Percentiles rank a stretch among this genome's conserved stretches.
Conservation (phyloP, 1,140 invertebrate genomes). For the Oreohelix idahoensis region DNA sequence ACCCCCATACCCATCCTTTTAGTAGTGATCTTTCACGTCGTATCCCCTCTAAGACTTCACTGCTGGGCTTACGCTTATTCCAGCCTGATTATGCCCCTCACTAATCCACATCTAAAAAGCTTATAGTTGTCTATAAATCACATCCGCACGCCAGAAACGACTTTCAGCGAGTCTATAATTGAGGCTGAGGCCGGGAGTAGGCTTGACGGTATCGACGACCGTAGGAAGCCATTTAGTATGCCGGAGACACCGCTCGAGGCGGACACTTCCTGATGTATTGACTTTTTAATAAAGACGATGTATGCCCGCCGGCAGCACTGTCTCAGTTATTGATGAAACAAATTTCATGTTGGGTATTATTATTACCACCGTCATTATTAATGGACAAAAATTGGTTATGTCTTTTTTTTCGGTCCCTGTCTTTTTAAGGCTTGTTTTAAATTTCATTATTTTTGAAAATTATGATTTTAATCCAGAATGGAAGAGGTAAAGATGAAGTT, state of each 20-base stretch:
- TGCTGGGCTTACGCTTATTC: not conserved
- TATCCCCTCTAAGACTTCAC: not conserved
- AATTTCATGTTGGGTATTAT: not conserved
- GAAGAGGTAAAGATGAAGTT: too few species aligned
- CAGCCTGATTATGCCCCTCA: not conserved
- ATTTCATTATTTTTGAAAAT: too few species aligned
- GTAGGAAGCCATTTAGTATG: constrained; percentile 1
- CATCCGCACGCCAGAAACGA: not conserved
- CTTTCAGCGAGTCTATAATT: not conserved
- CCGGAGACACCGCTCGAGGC: not conserved
- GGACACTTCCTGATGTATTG: not conserved
- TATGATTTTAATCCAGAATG: too few species aligned
- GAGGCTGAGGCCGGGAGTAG: not conserved
- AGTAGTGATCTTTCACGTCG: not conserved
- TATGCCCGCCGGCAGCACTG: not conserved
- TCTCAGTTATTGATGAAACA: not conserved
- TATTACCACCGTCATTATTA: too few species aligned
- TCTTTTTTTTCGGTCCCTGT: too few species aligned
- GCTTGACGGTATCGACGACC: not conserved
- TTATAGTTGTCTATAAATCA: not conserved
- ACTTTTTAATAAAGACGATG: constrained; percentile 8
- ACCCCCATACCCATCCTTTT: not conserved
- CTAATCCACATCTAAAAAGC: not conserved
- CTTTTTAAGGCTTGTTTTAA: too few species aligned
- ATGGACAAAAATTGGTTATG: too few species aligned